These are phyloP conservation scores for Saguinus midas DNA, from an alignment of 2,113 vertebrate genomes.

Conservation along the genomic window DNA sequence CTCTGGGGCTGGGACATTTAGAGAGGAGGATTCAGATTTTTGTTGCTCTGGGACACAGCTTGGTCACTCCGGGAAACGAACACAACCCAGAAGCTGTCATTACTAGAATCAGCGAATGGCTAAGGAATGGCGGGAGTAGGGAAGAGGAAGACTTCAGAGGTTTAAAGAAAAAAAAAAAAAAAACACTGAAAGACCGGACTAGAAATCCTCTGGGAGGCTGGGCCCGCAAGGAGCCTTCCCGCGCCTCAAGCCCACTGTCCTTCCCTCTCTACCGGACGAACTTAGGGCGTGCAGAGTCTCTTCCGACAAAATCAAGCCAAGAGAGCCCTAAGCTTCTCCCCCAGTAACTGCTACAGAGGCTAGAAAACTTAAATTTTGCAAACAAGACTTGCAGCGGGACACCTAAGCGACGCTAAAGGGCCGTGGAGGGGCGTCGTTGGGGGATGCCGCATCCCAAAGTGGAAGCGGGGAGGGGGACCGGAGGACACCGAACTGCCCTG, in stretches of 20 bases:
- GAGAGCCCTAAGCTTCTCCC: neutral
- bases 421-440: too few relatives aligned
- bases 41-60: neutral
- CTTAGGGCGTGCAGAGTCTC: neutral
- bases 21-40: neutral
- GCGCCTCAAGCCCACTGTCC: neutral
- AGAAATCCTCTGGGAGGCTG: neutral
- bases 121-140: conserved; percentile 1
- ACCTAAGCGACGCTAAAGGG: neutral
- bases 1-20: neutral
- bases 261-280: neutral
- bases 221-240: neutral
- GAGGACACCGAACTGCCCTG: rapidly evolving
- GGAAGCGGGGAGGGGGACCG: rapidly evolving
- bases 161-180: neutral
- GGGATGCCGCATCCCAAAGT: neutral
- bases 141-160: neutral
- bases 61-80: neutral
- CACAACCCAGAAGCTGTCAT: neutral
- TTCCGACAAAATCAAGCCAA: neutral
- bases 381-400: neutral
- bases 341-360: neutral
- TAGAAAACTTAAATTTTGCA: conserved; percentile 34
- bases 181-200: too few relatives aligned
- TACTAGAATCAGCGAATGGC: neutral